These are phyloP conservation scores for Leucophora obtusa DNA, from an alignment of 2,888 invertebrate species.

Conservation along the genomic window DNA sequence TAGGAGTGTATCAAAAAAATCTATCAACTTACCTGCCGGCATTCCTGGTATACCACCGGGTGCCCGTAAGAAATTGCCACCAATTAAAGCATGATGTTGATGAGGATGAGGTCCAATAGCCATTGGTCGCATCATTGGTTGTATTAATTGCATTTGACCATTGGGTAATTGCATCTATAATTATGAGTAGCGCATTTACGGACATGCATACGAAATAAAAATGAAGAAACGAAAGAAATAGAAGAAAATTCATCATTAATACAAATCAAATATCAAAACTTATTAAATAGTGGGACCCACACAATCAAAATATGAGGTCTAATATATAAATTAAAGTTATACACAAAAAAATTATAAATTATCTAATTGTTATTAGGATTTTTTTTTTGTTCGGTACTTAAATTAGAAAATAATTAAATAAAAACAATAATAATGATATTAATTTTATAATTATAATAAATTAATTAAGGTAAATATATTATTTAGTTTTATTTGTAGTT, in stretches of 20 bases:
- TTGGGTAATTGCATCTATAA: constrained; percentile 72
- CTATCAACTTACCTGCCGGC: constrained; percentile 75
- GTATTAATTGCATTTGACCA: constrained; percentile 77
- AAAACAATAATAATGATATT: constrained; percentile 29
- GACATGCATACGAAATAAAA: constrained; percentile 46
- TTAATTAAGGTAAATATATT: constrained; percentile 47
- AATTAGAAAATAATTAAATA: constrained; percentile 39
- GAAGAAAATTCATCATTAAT: constrained; percentile 38
- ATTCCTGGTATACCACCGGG: constrained; percentile 75
- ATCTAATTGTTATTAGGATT: constrained; percentile 54
- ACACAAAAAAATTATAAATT: constrained; percentile 53
- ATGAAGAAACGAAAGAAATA: constrained; percentile 62
- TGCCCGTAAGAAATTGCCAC: constrained; percentile 76
- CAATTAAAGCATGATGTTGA: constrained; percentile 71
- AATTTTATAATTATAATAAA: constrained; percentile 49
- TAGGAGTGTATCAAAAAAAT: too few species aligned
- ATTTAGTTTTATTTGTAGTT: constrained; percentile 32
- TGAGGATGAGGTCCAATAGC: constrained; percentile 72
- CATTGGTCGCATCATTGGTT: constrained; percentile 78
- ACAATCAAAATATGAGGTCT: constrained; percentile 54
- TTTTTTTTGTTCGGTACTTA: constrained; percentile 40
- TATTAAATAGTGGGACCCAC: constrained; percentile 49
- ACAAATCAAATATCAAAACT: constrained; percentile 52
- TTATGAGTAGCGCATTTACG: not conserved
- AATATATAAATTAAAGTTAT: constrained; percentile 55